Conservation (phyloP, 2,797 vertebrate species). For the Gastrophryne carolinensis region DNA sequence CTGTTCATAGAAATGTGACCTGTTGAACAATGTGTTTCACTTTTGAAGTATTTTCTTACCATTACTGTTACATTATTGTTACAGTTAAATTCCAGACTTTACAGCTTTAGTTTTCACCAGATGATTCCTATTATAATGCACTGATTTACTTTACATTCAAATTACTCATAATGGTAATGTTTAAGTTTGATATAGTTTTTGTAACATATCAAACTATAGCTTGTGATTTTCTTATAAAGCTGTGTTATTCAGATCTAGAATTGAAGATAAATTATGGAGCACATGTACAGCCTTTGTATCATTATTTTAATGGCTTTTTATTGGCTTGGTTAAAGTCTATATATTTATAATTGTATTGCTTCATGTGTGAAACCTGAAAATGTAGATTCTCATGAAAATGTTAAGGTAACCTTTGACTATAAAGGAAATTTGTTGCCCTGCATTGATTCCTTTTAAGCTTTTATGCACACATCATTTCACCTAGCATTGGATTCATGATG, state of each 20-base stretch:
- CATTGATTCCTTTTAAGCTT: not conserved
- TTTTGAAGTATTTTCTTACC: not conserved
- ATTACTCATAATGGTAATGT: too few species aligned
- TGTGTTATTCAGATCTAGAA: not conserved
- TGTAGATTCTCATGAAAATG: not conserved
- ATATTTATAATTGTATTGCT: not conserved
- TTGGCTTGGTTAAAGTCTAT: not conserved
- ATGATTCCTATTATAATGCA: not conserved
- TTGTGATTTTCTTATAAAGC: too few species aligned
- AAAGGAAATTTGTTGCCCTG: not conserved
- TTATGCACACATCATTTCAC: not conserved
- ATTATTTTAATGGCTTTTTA: not conserved
- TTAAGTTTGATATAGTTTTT: too few species aligned
- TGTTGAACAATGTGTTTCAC: not conserved
- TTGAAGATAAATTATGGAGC: not conserved
- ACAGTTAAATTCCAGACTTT: not conserved
- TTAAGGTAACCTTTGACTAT: not conserved
- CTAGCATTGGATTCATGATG: too few species aligned
- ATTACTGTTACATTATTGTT: too few species aligned
- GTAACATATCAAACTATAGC: too few species aligned
- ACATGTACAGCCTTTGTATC: not conserved
- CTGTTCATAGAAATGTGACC: not conserved
- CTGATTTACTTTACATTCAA: too few species aligned
- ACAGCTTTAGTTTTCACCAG: not conserved
- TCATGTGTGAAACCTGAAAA: not conserved